Conservation (phyloP, 2,113 vertebrate species). For the Cathartes aura region DNA sequence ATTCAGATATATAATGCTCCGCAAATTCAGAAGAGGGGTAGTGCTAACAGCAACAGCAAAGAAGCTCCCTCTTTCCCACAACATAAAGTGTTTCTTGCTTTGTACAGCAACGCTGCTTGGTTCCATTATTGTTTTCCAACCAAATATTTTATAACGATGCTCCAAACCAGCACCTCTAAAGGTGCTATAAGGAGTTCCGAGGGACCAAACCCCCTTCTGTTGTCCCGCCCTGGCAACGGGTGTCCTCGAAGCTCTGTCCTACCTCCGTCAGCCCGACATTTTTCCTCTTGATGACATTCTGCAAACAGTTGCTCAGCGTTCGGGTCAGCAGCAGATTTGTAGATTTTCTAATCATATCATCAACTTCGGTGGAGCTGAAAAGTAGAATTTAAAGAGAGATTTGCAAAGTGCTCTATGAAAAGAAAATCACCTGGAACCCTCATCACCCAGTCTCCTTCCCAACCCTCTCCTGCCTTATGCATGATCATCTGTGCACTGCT, state of each 20-base stretch:
- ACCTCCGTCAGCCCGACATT: slow-evolving; percentile 95
- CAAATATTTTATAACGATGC: no score
- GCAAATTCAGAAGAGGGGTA: neutral
- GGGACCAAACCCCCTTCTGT: neutral
- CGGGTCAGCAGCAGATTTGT: slow-evolving; percentile 94
- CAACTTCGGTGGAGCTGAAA: slow-evolving; percentile 92
- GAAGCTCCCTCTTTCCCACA: neutral
- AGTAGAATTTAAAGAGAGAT: neutral
- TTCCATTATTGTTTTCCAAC: accelerated
- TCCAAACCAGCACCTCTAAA: neutral
- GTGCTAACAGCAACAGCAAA: neutral
- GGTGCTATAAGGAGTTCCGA: neutral
- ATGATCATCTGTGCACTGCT: accelerated
- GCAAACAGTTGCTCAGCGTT: slow-evolving; percentile 92
- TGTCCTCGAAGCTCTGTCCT: accelerated
- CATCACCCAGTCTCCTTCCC: neutral
- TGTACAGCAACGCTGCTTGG: accelerated
- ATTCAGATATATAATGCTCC: accelerated
- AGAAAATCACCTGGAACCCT: neutral
- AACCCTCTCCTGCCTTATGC: accelerated
- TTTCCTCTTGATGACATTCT: slow-evolving; percentile 94
- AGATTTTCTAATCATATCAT: slow-evolving; percentile 98
- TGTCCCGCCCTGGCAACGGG: neutral
- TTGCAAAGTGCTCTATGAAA: accelerated
- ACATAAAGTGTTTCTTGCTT: accelerated